Percentiles rank a stretch among this genome's conserved stretches.
phyloP scores from a whole-genome alignment of 2,888 invertebrate genomes.

The Mimachlamys varia region DNA sequence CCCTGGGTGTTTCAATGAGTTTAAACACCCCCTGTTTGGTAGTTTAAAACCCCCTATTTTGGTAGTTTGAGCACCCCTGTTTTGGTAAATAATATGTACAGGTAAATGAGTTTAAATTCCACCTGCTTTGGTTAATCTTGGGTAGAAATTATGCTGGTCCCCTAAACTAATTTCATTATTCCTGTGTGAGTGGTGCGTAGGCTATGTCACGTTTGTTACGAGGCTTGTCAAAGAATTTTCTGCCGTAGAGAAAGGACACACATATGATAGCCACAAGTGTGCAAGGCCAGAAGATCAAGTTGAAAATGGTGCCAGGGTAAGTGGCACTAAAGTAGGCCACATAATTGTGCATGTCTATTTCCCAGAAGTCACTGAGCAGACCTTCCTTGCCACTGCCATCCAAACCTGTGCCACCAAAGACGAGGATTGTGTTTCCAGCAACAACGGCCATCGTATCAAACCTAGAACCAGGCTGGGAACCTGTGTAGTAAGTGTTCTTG shows the following conservation, averaged over 20 bases:
- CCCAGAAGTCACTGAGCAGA: conserved; percentile 70
- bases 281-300: conserved; percentile 47
- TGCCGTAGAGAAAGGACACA: conserved; percentile 44
- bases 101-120: no score
- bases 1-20: no score
- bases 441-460: conserved; percentile 62
- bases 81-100: no score
- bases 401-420: conserved; percentile 71
- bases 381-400: conserved; percentile 65
- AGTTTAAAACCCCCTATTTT: no score
- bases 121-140: no score
- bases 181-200: not conserved
- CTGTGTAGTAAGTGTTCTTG: conserved; percentile 44
- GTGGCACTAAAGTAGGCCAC: conserved; percentile 49
- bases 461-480: conserved; percentile 63
- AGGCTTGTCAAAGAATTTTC: conserved; percentile 38
- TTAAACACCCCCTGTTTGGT: no score
- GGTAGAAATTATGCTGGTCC: no score
- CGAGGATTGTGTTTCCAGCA: conserved; percentile 54
- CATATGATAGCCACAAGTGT: conserved; percentile 49
- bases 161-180: not conserved
- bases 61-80: no score
- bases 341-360: conserved; percentile 57
- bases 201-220: not conserved
- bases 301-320: conserved; percentile 44